Evolutionary conservation across 1,140 invertebrate species (phyloP).

Genomic region (Solenopsis fugax): DNA sequence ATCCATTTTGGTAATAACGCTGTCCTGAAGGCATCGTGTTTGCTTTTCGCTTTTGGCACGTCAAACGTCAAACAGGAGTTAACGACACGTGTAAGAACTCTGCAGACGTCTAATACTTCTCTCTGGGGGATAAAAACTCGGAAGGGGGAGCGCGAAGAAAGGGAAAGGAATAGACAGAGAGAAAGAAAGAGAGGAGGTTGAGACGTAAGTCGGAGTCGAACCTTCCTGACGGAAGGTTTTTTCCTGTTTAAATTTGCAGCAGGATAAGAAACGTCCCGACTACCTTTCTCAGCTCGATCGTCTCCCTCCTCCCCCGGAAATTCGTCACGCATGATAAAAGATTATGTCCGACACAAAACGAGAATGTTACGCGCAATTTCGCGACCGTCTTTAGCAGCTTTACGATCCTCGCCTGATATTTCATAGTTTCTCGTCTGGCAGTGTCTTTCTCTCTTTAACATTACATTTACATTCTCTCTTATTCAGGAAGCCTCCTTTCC

Average conservation of each 20-base stretch:
- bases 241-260: conserved; percentile 74
- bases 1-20: background rate
- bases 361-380: conserved; percentile 21
- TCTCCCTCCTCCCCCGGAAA: background rate
- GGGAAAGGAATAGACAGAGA: background rate
- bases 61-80: conserved; percentile 60
- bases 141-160: conserved; percentile 9
- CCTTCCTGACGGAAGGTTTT: conserved; percentile 56
- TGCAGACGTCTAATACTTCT: conserved; percentile 33
- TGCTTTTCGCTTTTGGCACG: conserved; percentile 52
- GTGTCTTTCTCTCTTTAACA: background rate
- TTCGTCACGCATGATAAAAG: conserved; percentile 40
- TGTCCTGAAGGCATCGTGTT: background rate
- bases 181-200: background rate
- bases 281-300: background rate
- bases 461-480: conserved; percentile 26
- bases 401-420: background rate
- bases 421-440: background rate
- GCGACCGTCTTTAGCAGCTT: background rate
- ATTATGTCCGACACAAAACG: conserved; percentile 25
- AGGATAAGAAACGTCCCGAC: conserved; percentile 57
- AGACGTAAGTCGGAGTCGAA: background rate
- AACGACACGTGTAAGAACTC: conserved; percentile 40
- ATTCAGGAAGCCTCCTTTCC: background rate
- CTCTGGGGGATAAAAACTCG: conserved; percentile 20